Evolutionary conservation across 2,888 invertebrate species (phyloP), one percentile per base, ranked within the genome.

Genomic region (Drepana falcataria): DNA sequence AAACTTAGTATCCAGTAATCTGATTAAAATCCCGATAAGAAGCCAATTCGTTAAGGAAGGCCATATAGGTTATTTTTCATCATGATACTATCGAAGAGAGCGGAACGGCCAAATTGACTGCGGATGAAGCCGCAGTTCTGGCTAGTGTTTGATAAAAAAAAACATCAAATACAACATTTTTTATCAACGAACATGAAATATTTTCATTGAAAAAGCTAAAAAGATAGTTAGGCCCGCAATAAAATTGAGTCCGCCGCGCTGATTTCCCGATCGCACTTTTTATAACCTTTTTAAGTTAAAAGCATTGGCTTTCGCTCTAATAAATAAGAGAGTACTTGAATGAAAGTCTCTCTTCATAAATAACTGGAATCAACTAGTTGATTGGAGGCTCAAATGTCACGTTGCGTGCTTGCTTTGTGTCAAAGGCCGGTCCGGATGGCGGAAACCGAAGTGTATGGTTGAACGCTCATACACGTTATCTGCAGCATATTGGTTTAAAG

Each of bases 351-450:
- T 34, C 40, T 48, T 40, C 48, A 40, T 37, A 52, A 53, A 51
- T 49, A 48, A 6, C 47, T 35, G 6, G 37, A 52, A 49, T 57
- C 54, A 54, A 54, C 52, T 51, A 48, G 52, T 53, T 35, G 51
- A 54, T 48, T 41, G 37, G 48, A 33, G 48, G n/a, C n/a, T 56
- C 48, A 48, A 44, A 51, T 48, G 41, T 44, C 48, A 48, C 9
- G 9, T 48, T 48, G 48, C 41, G 53, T 53, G 40, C 51, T 44
- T 44, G 44, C 44, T 44, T 44, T 44, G 40, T 44, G 44, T 9
- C 44, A 44, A 6, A 44, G 40, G 7, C 4, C 40, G 40, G 40
- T 1, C 21, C 21, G 21, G 21, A 21, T 21, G 21, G 21, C 37
- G 37, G 37, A 5, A 4, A 37, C 37, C 4, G 3, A 37, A 3